Evolutionary conservation across 1,140 invertebrate species (phyloP).

Genomic region (Panagrolaimus sp.): DNA sequence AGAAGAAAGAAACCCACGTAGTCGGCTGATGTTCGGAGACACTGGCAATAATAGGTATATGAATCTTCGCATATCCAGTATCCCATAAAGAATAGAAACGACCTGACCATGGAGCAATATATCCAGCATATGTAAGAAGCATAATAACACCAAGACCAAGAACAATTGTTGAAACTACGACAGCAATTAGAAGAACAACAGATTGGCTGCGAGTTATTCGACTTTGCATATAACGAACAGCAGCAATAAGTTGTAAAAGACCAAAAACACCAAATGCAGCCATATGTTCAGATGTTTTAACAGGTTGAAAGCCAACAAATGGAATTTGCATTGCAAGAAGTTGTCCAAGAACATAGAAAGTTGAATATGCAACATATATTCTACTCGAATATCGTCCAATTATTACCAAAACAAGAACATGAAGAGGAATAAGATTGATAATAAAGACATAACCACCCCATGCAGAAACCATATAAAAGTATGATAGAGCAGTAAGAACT

Average conservation of each 20-base stretch:
- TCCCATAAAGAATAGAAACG: conserved; percentile 99
- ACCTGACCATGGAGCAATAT: conserved; percentile 95
- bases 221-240: conserved; percentile 80
- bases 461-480: conserved; percentile 99
- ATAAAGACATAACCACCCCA: conserved; percentile 99
- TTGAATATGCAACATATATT: conserved; percentile 87
- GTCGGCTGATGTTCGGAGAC: conserved; percentile 99
- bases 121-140: conserved; percentile 74
- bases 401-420: conserved; percentile 84
- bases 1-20: conserved; percentile 96
- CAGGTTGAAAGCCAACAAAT: conserved; percentile 98
- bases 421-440: conserved; percentile 96
- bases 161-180: conserved; percentile 70
- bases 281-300: conserved; percentile 99
- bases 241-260: conserved; percentile 79
- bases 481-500: conserved; percentile 81
- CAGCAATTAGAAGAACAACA: conserved; percentile 77
- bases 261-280: conserved; percentile 85
- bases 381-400: conserved; percentile 85
- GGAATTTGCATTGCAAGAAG: conserved; percentile 98
- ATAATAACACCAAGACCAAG: conserved; percentile 79
- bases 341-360: conserved; percentile 90
- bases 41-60: conserved; percentile 98
- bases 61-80: conserved; percentile 98
- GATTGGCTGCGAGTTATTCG: conserved; percentile 83